Percentiles rank a stretch among this genome's conserved stretches.
These are phyloP conservation scores for Grallaria varia DNA, from an alignment of 2,113 vertebrate genomes.

Conservation along the genomic window DNA sequence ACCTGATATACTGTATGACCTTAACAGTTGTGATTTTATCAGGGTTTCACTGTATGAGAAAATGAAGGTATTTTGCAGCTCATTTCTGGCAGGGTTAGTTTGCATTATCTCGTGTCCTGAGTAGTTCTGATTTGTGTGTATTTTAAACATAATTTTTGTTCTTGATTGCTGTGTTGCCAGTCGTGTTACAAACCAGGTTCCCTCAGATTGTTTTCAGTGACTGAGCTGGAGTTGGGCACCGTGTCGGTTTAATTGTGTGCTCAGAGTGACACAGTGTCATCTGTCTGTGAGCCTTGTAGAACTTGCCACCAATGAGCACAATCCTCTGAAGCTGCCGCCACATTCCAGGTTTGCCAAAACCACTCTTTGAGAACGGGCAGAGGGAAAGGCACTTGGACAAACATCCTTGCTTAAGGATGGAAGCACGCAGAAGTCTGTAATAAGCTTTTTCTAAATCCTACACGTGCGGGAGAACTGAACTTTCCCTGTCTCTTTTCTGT, in stretches of 20 bases:
- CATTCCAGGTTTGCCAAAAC: not conserved
- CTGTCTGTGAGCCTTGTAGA: not conserved
- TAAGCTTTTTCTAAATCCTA: not conserved
- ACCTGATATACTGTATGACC: slow-evolving; percentile 81
- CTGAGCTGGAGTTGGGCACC: not conserved
- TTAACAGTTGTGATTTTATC: slow-evolving; percentile 81
- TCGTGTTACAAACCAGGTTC: not conserved
- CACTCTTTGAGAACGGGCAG: not conserved
- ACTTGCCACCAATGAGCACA: not conserved
- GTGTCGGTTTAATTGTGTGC: not conserved
- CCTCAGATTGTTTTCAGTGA: not conserved
- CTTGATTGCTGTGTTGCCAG: not conserved
- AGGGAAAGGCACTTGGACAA: not conserved
- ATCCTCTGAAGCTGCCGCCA: not conserved
- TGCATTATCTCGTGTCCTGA: slow-evolving; percentile 69
- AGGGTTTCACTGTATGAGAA: slow-evolving; percentile 76
- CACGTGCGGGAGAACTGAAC: accelerated
- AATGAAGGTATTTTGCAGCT: slow-evolving; percentile 79
- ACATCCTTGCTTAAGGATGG: not conserved
- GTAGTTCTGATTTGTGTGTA: not conserved
- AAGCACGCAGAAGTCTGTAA: not conserved
- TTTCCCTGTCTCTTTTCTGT: not conserved
- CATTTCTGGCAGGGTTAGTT: slow-evolving; percentile 75
- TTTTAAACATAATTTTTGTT: slow-evolving; percentile 27
- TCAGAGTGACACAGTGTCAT: not conserved